Percentiles rank a stretch among this genome's conserved stretches.
Conservation (phyloP, 2,888 invertebrate species). For the Caenorhabditis afra region DNA sequence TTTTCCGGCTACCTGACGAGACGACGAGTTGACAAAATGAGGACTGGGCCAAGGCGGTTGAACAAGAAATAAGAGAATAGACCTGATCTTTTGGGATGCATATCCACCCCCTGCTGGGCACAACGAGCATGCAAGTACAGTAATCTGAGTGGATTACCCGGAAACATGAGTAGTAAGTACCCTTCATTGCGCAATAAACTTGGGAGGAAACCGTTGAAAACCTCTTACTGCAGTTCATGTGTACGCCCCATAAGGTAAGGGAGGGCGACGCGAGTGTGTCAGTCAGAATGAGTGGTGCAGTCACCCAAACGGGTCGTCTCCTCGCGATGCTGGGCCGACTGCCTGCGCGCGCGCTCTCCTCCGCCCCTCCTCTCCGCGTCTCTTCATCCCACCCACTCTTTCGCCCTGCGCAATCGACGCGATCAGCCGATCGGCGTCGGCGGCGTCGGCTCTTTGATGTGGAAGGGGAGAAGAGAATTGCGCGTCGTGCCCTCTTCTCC, state of each 20-base stretch:
- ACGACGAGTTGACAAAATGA: too few species aligned
- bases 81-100: too few species aligned
- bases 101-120: too few species aligned
- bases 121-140: background rate
- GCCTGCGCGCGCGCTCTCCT: background rate
- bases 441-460: conserved; percentile 46
- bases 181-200: conserved; percentile 27
- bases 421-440: conserved; percentile 46
- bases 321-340: conserved; percentile 16
- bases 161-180: background rate
- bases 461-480: conserved; percentile 17
- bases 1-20: too few species aligned
- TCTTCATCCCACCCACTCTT: conserved; percentile 28
- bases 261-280: conserved; percentile 24
- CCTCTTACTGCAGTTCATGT: conserved; percentile 9
- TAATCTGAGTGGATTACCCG: background rate
- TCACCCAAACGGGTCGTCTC: conserved; percentile 30
- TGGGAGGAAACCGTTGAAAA: conserved; percentile 7
- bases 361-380: background rate
- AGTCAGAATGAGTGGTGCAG: conserved; percentile 21
- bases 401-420: conserved; percentile 2
- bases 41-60: too few species aligned
- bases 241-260: conserved; percentile 43
- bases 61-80: too few species aligned
- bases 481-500: conserved; percentile 28